Base-by-base conservation (phyloP, 64 coral and sea anemone genomes). In the Anthopleura sola region DNA sequence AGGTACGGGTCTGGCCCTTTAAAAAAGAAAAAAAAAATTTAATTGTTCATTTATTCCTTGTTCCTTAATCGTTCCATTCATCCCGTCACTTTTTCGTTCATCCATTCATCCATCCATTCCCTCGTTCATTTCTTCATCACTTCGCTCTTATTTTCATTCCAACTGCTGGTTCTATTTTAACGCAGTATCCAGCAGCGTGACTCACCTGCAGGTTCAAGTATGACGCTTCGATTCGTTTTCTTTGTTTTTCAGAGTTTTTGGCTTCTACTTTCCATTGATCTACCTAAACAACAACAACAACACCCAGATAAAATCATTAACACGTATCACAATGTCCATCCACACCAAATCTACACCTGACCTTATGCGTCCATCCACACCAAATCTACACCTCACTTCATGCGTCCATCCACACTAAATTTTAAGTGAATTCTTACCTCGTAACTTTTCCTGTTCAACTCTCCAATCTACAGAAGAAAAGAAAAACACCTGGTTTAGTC, bases 181-280 rank as follows among this genome's bases (percentile, higher is more conserved):
- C n/a, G n/a, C 66, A 10, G n/a, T 34, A 29, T 33, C 8, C 66
- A 71, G 0, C n/a, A n/a, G 33, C 58, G n/a, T 34, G 5, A 19
- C 78, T 6, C 55, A 98, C 96, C 90, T 98, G 96, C 26, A 98
- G 71, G 28, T 88, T 91, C 54, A 86, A 82, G 47, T 90, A 89
- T 16, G 83, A 89, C 16, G 93, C 32, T 55, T 98, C 96, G 75
- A 98, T 89, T 84, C 84, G 78, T 84, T 98, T 90, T 58, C 84
- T 82, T 39, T 98, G 89, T 50, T 86, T 94, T 49, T 94, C 96
- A 0, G 90, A 68, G 33, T 87, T 94, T 56, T 49, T 91, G 16
- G 88, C 92, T 89, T 98, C 96, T 1, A 92, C 87, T 76, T 94
- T 98, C 89, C 92, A 92, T 50, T 94, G 92, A 50, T 98, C 96